Percentiles rank a stretch among this genome's conserved stretches.
phyloP scores from a whole-genome alignment of 2,113 vertebrate genomes.

The Pandion haliaetus region DNA sequence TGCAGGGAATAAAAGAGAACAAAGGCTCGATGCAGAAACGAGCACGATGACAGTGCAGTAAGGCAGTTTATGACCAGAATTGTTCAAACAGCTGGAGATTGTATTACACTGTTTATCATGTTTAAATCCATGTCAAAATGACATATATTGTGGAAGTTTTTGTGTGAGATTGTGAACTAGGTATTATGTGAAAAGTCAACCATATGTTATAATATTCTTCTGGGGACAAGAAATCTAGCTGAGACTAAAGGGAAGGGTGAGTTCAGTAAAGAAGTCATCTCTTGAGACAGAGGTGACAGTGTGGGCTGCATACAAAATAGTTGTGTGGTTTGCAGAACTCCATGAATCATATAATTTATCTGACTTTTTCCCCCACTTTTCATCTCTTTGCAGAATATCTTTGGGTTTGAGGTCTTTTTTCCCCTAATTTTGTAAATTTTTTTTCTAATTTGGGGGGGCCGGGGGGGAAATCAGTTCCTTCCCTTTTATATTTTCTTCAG shows the following conservation, averaged over 20 bases:
- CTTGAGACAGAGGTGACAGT: background rate
- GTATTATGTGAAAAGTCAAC: constrained; percentile 36
- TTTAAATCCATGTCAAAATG: constrained; percentile 58
- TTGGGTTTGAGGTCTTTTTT: background rate
- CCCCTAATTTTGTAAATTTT: background rate
- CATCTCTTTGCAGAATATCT: background rate
- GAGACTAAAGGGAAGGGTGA: background rate
- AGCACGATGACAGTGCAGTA: constrained; percentile 23
- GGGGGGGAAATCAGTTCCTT: background rate
- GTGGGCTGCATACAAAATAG: background rate
- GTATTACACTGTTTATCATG: constrained; percentile 62
- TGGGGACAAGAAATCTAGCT: constrained; percentile 33
- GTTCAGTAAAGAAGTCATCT: background rate
- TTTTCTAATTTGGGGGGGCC: background rate
- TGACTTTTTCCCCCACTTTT: background rate
- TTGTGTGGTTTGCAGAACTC: background rate
- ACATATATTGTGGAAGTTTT: constrained; percentile 27
- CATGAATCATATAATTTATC: background rate
- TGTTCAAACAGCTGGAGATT: constrained; percentile 61
- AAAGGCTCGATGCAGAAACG: background rate
- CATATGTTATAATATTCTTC: constrained; percentile 40
- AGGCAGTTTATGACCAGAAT: constrained; percentile 42
- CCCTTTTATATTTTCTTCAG: background rate
- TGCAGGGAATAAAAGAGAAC: background rate
- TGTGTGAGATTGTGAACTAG: constrained; percentile 37